Percentiles rank a stretch among this genome's conserved stretches.
phyloP scores from a whole-genome alignment of 2,797 vertebrate genomes.

The Enteromius anoplus region DNA sequence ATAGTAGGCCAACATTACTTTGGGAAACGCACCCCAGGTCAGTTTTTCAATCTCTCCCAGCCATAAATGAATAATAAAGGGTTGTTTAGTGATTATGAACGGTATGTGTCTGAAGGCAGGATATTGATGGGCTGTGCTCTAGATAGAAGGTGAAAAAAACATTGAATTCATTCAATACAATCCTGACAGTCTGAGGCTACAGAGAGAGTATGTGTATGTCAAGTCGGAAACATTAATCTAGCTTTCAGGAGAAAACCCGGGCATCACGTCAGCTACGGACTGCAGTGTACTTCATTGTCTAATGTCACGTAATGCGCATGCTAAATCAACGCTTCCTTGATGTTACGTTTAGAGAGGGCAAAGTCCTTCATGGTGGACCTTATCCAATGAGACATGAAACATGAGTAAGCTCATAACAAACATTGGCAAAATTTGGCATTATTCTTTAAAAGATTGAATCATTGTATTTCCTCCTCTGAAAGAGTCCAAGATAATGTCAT shows the following conservation, averaged over 20 bases:
- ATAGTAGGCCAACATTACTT: too few relatives aligned
- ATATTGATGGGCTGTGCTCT: background rate
- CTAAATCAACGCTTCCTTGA: constrained; percentile 22
- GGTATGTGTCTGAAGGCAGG: background rate
- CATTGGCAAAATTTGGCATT: background rate
- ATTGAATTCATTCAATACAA: constrained; percentile 19
- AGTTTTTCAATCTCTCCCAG: constrained; percentile 2
- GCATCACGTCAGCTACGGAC: constrained; percentile 15
- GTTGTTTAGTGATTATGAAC: constrained; percentile 17
- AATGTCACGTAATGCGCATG: constrained; percentile 14
- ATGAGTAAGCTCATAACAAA: background rate
- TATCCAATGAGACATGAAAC: constrained; percentile 14
- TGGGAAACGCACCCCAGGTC: background rate
- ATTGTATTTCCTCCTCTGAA: background rate
- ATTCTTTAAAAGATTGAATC: background rate
- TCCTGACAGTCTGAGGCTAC: background rate
- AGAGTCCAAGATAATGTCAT: constrained; percentile 31
- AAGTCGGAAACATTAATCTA: constrained; percentile 34
- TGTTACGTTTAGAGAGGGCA: background rate
- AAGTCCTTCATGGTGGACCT: constrained; percentile 5
- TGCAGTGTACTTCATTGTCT: constrained; percentile 40
- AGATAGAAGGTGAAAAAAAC: constrained; percentile 14
- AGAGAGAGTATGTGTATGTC: background rate
- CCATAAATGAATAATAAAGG: constrained; percentile 34
- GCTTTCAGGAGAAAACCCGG: constrained; percentile 29